Evolutionary conservation across 2,888 invertebrate species (phyloP), one percentile per base, ranked within the genome.

Genomic region (Tachina grossa): DNA sequence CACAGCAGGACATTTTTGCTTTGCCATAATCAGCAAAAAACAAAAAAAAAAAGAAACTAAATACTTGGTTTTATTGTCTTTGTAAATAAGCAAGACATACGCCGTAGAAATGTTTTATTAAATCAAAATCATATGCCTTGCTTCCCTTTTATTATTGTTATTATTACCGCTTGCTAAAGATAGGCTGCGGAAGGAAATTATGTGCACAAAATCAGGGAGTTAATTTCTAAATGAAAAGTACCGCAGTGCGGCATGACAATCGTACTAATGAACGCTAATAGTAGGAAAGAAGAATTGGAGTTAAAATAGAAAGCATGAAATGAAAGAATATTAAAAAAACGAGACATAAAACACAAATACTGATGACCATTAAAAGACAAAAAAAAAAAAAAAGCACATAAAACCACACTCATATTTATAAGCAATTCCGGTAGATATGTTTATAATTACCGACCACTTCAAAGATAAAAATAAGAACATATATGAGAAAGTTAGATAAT

Each of bases 231-330:
- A 82, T 10, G 43, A 57, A 68, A 79, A 85, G 57, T 85, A 66
- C 75, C 75, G 85, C 85, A 85, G 43, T 85, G 83, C 85, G 85
- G 66, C 83, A 79, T 79, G 53, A 51, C 41, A 57, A 31, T 1
- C 14, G 16, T 22, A 16, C 3, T 75, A 71, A 78, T 69, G 71
- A 61, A 65, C 14, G 53, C 45, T 63, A 63, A 81, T 75, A 65
- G 75, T 39, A 71, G 55, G 16, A 43, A 75, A 45, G 22, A 76
- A 49, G 55, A 51, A 41, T 31, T 45, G 11, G 2, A 59, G 39
- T 16, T 2, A 51, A 49, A 59, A 22, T 1, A 49, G 1, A 49
- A 75, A 41, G 14, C 41, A 45, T 41, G 22, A 68, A 55, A 16
- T 72, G 41, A 72, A 41, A 11, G 19, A 19, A 68, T 43, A 45